Evolutionary conservation across 1,140 invertebrate genomes (phyloP).

Genomic region (Philopotamus ludificatus): DNA sequence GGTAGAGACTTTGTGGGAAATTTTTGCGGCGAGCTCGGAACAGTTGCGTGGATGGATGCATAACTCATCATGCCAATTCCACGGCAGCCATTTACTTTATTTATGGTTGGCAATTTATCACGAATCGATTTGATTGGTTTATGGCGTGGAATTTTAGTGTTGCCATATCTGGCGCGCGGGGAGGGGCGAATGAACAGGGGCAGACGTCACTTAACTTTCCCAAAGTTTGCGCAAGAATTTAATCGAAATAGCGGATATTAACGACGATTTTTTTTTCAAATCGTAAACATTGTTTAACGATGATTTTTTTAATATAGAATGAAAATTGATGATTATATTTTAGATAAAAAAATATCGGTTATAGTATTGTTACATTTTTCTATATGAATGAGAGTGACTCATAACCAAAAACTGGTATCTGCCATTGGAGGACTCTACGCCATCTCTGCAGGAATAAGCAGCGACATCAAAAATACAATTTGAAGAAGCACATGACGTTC

Average conservation of each 20-base stretch:
- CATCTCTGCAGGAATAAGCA: too few relatives aligned
- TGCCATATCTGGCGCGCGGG: conserved; percentile 39
- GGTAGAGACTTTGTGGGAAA: conserved; percentile 14
- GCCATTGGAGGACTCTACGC: too few relatives aligned
- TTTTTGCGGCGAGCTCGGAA: conserved; percentile 38
- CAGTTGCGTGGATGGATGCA: conserved; percentile 51
- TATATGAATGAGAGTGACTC: too few relatives aligned
- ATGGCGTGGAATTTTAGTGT: conserved; percentile 51
- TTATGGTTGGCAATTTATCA: conserved; percentile 54
- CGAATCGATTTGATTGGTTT: conserved; percentile 53
- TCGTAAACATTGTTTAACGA: too few relatives aligned
- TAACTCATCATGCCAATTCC: conserved; percentile 55
- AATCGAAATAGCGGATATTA: neutral
- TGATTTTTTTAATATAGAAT: too few relatives aligned
- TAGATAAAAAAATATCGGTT: too few relatives aligned
- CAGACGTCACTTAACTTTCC: conserved; percentile 37
- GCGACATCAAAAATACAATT: too few relatives aligned
- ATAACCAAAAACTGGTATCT: too few relatives aligned
- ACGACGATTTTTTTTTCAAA: too few relatives aligned
- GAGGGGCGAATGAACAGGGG: conserved; percentile 38
- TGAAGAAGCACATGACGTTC: too few relatives aligned
- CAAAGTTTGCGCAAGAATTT: conserved; percentile 16
- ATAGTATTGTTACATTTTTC: too few relatives aligned
- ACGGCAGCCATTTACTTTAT: conserved; percentile 54
- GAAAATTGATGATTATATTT: too few relatives aligned